Conservation (phyloP, 1,140 invertebrate genomes). For the Calliphora vicina region DNA sequence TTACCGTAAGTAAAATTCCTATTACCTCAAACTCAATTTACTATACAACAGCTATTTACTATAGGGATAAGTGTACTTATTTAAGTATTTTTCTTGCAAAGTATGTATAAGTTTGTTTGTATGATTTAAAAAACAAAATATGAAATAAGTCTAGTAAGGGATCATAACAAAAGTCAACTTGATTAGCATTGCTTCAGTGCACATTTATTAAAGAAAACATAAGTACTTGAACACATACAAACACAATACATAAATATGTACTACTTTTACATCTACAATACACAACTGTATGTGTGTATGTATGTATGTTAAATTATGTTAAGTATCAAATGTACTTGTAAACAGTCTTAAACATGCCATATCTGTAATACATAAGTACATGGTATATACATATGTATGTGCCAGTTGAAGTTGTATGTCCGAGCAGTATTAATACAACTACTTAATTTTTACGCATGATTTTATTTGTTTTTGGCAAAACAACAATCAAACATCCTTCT, state of each 20-base stretch:
- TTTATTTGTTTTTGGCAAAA: background rate
- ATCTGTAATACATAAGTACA: too few relatives aligned
- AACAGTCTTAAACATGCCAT: background rate
- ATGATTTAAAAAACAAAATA: background rate
- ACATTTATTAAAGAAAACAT: slow-evolving; percentile 4
- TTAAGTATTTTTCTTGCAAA: too few relatives aligned
- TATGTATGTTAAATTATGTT: background rate
- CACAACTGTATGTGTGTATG: background rate
- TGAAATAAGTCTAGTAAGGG: background rate
- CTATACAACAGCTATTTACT: too few relatives aligned
- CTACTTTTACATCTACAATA: background rate
- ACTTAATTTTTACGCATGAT: background rate
- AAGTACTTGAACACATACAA: background rate
- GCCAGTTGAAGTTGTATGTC: background rate
- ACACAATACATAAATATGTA: background rate
- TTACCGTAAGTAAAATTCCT: too few relatives aligned
- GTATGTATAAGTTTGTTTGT: too few relatives aligned
- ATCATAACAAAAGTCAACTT: slow-evolving; percentile 12
- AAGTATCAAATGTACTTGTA: background rate
- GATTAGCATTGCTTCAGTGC: slow-evolving; percentile 2
- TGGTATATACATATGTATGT: too few relatives aligned
- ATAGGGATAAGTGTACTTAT: too few relatives aligned
- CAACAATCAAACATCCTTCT: background rate
- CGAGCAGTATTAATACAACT: background rate
- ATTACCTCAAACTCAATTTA: too few relatives aligned